Percentiles rank a stretch among this genome's conserved stretches.
Evolutionary conservation across 2,113 vertebrate genomes (phyloP).

Genomic region (Miniopterus natalensis): DNA sequence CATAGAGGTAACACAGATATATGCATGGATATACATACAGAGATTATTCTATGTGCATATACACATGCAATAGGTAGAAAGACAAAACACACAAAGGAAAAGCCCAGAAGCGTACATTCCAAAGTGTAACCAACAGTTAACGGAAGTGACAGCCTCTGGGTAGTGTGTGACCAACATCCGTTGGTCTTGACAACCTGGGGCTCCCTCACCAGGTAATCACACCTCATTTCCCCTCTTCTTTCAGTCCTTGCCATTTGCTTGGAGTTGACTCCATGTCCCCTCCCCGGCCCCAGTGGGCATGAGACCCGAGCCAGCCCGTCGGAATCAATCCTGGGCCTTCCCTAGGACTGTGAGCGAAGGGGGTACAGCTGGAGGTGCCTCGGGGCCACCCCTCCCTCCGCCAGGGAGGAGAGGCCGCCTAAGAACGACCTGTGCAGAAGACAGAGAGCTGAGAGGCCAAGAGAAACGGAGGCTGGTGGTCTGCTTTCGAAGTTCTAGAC

Average conservation of each 20-base stretch:
- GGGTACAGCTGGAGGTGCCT: background rate
- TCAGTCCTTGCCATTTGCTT: background rate
- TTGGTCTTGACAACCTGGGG: background rate
- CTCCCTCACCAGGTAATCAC: background rate
- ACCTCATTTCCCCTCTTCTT: no score
- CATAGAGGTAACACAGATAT: background rate
- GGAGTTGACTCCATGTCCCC: background rate
- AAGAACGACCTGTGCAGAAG: accelerated
- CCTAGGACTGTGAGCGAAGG: background rate
- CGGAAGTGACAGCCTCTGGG: background rate
- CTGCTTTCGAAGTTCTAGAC: background rate
- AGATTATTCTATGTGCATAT: background rate
- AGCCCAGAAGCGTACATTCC: background rate
- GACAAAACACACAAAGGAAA: background rate
- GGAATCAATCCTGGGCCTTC: background rate
- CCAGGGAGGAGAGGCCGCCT: background rate
- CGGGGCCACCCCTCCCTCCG: no score
- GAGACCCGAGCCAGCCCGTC: background rate
- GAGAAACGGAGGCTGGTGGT: background rate
- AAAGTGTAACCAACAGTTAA: background rate
- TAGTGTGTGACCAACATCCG: background rate
- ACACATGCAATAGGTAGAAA: background rate
- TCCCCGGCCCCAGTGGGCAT: no score
- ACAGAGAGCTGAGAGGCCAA: background rate
- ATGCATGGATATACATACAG: background rate